Percentiles rank a stretch among this genome's conserved stretches.
These are phyloP conservation scores for Ophthalmolycus amberensis DNA, from an alignment of 2,113 vertebrate species.

Conservation along the genomic window DNA sequence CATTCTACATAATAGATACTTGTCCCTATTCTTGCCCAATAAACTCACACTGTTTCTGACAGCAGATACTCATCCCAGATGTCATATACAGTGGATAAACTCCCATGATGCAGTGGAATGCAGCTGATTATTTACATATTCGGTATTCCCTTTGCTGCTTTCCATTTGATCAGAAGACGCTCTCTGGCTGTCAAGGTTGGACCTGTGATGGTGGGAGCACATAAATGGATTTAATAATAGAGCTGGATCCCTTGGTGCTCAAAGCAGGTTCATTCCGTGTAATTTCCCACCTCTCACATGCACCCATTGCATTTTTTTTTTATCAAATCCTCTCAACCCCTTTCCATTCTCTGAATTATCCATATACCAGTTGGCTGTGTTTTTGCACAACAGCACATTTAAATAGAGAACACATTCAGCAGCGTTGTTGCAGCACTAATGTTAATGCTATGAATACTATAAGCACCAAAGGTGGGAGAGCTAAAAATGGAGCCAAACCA, in stretches of 20 bases:
- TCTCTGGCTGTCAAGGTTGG: conserved; percentile 51
- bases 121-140: conserved; percentile 55
- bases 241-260: conserved; percentile 40
- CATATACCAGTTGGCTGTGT: conserved; percentile 66
- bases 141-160: conserved; percentile 67
- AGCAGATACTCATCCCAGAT: not conserved
- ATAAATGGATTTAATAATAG: conserved; percentile 60
- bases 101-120: not conserved
- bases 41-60: not conserved
- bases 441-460: conserved; percentile 87
- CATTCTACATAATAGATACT: not conserved
- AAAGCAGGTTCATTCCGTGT: conserved; percentile 30
- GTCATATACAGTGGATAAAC: conserved; percentile 19
- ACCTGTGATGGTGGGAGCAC: conserved; percentile 39
- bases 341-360: conserved; percentile 36
- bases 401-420: conserved; percentile 89
- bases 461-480: conserved; percentile 74
- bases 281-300: conserved; percentile 36
- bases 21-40: not conserved
- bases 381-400: conserved; percentile 82
- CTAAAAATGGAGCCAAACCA: conserved; percentile 84
- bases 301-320: conserved; percentile 51
- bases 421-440: conserved; percentile 77
- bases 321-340: conserved; percentile 53
- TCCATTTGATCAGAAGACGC: conserved; percentile 61